These are phyloP conservation scores for Drosophila pullipes DNA, from an alignment of 2,888 invertebrate genomes.

Conservation along the genomic window DNA sequence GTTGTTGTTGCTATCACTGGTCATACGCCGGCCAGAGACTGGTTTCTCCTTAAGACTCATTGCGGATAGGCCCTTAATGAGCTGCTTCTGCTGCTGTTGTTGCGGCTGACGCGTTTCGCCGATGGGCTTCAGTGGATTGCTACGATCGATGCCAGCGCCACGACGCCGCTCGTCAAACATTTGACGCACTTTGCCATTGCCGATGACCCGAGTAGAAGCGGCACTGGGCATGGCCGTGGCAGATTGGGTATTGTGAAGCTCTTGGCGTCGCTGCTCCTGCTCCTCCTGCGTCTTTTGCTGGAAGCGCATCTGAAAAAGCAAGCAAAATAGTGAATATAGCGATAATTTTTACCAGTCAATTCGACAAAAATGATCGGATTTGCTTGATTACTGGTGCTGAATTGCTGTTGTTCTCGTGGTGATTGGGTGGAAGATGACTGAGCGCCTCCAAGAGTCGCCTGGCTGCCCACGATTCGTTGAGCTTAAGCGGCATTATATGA, in stretches of 20 bases:
- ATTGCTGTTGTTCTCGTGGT: slow-evolving; percentile 62
- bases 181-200: slow-evolving; percentile 89
- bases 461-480: slow-evolving; percentile 88
- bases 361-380: not conserved
- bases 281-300: slow-evolving; percentile 93
- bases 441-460: slow-evolving; percentile 86
- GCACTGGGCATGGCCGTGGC: slow-evolving; percentile 19
- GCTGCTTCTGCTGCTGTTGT: slow-evolving; percentile 35
- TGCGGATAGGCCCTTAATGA: slow-evolving; percentile 68
- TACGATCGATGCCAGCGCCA: slow-evolving; percentile 91
- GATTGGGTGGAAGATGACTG: slow-evolving; percentile 82
- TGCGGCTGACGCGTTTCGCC: slow-evolving; percentile 84
- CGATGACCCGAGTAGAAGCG: slow-evolving; percentile 58
- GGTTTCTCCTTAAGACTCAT: slow-evolving; percentile 66
- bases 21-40: slow-evolving; percentile 15
- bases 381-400: slow-evolving; percentile 74
- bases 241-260: slow-evolving; percentile 86
- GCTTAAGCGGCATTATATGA: slow-evolving; percentile 85
- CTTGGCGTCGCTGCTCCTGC: slow-evolving; percentile 91
- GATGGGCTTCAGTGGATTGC: slow-evolving; percentile 92
- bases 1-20: slow-evolving; percentile 64
- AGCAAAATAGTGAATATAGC: not conserved
- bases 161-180: slow-evolving; percentile 94
- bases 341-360: not conserved
- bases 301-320: slow-evolving; percentile 89